Conservation (phyloP, 2,113 vertebrate species). For the Perca schrenkii region DNA sequence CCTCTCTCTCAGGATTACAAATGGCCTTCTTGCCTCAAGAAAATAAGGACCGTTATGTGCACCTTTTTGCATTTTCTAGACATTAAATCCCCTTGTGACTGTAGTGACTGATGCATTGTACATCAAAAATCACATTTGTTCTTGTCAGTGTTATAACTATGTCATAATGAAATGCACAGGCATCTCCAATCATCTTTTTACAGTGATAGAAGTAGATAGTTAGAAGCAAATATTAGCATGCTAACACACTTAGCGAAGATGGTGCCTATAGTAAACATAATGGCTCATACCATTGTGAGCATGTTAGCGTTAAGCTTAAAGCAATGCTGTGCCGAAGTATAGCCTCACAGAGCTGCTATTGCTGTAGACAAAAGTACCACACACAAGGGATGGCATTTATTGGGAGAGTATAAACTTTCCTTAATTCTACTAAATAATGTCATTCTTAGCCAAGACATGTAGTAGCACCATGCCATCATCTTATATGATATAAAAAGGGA, state of each 20-base stretch:
- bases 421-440: not conserved
- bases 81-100: not conserved
- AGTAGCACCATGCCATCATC: not conserved
- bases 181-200: not conserved
- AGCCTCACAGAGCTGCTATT: not conserved
- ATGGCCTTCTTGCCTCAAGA: conserved; percentile 15
- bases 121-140: not conserved
- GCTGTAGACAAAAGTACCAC: not conserved
- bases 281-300: not conserved
- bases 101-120: not conserved
- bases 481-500: not conserved
- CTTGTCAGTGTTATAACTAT: not conserved
- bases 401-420: not conserved
- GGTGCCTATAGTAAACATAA: not conserved
- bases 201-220: not conserved
- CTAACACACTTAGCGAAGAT: not conserved
- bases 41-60: not conserved
- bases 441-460: not conserved
- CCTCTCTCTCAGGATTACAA: conserved; percentile 21
- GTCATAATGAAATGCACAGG: not conserved
- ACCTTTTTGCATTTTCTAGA: not conserved
- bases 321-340: not conserved
- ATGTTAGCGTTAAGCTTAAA: not conserved
- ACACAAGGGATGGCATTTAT: not conserved
- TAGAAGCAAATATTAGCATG: not conserved